These are phyloP conservation scores for Sarcophaga carnaria DNA, from an alignment of 2,888 invertebrate genomes.

Conservation along the genomic window DNA sequence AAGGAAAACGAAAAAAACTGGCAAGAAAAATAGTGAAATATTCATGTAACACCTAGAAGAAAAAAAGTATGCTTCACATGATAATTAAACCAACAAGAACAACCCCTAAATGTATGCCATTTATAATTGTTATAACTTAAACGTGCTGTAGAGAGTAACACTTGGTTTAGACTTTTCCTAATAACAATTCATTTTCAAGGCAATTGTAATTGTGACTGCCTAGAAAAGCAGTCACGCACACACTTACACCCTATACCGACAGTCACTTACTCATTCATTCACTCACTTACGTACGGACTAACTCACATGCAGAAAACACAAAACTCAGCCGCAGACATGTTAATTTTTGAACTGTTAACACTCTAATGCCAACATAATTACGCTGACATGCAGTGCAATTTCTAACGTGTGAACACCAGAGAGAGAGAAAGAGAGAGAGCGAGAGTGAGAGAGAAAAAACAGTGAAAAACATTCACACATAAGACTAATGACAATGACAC, in stretches of 20 bases:
- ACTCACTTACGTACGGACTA: no score
- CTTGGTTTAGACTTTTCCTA: slow-evolving; percentile 54
- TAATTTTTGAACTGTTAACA: slow-evolving; percentile 73
- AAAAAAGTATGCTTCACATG: slow-evolving; percentile 65
- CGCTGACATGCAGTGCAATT: slow-evolving; percentile 69
- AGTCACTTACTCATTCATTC: no score
- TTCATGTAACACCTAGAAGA: slow-evolving; percentile 49
- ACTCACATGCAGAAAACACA: slow-evolving; percentile 28
- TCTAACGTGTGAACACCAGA: slow-evolving; percentile 43
- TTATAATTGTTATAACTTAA: slow-evolving; percentile 57
- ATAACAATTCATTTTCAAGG: slow-evolving; percentile 68
- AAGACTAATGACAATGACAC: slow-evolving; percentile 62
- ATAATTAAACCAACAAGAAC: slow-evolving; percentile 59
- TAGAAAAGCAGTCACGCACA: not conserved
- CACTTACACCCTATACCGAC: not conserved
- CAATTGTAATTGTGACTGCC: slow-evolving; percentile 63
- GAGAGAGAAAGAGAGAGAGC: not conserved
- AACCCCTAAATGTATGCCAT: slow-evolving; percentile 62
- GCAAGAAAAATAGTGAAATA: not conserved
- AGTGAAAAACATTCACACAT: not conserved
- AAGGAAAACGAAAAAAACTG: not conserved
- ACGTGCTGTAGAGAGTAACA: slow-evolving; percentile 44
- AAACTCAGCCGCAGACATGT: slow-evolving; percentile 71
- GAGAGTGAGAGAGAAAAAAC: not conserved
- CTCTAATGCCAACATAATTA: slow-evolving; percentile 72